Percentiles rank a stretch among this genome's conserved stretches.
These are phyloP conservation scores for Sinopyrophorus schimmeli DNA, from an alignment of 2,888 invertebrate genomes.

Conservation along the genomic window DNA sequence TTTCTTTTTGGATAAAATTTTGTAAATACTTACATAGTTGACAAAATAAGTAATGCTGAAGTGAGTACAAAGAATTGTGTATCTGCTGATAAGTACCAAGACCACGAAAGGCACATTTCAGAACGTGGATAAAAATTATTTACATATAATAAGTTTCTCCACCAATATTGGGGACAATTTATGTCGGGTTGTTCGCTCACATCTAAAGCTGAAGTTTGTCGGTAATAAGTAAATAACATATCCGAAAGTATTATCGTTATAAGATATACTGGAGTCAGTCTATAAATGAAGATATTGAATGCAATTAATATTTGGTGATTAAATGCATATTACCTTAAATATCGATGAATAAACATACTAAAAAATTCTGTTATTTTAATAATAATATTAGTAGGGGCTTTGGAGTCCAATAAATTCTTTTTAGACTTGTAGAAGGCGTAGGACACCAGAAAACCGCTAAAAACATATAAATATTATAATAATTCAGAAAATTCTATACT, in stretches of 20 bases:
- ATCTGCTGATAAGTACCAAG: slow-evolving; percentile 58
- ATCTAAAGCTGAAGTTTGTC: slow-evolving; percentile 50
- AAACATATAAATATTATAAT: too few relatives aligned
- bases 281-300: slow-evolving; percentile 37
- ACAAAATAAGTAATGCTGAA: slow-evolving; percentile 52
- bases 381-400: slow-evolving; percentile 30
- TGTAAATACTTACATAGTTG: slow-evolving; percentile 50
- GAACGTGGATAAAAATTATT: slow-evolving; percentile 55
- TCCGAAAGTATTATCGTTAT: slow-evolving; percentile 53
- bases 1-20: background rate
- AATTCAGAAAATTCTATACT: too few relatives aligned
- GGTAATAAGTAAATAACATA: slow-evolving; percentile 51
- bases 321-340: slow-evolving; percentile 51
- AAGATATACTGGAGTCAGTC: slow-evolving; percentile 57
- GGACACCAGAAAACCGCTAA: slow-evolving; percentile 45
- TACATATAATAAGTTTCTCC: slow-evolving; percentile 59
- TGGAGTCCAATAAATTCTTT: slow-evolving; percentile 27
- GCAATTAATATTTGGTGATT: too few relatives aligned
- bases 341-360: slow-evolving; percentile 49
- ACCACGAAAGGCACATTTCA: slow-evolving; percentile 59
- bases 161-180: slow-evolving; percentile 58
- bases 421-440: slow-evolving; percentile 46
- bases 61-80: slow-evolving; percentile 56
- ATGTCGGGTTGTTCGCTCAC: slow-evolving; percentile 51
- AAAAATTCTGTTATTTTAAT: slow-evolving; percentile 38